phyloP scores from a whole-genome alignment of 2,797 vertebrate genomes.

The Pelodytes ibericus region DNA sequence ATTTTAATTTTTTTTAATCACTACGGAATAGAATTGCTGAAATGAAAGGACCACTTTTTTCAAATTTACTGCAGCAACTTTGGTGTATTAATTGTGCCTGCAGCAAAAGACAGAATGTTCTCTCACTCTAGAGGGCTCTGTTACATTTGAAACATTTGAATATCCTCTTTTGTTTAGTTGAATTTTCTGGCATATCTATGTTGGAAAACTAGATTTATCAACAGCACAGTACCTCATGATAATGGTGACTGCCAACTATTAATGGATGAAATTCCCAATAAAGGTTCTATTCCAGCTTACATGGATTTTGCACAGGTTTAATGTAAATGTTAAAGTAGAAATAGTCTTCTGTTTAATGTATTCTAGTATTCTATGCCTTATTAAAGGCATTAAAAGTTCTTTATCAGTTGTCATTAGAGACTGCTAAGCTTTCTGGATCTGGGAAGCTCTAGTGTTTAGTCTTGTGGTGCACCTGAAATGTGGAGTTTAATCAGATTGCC shows the following conservation, averaged over 20 bases:
- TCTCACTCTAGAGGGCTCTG: slow-evolving; percentile 78
- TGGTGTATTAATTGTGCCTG: slow-evolving; percentile 67
- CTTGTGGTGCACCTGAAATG: no score
- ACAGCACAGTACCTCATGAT: background rate
- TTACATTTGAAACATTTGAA: slow-evolving; percentile 60
- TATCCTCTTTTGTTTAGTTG: slow-evolving; percentile 36
- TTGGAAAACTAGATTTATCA: slow-evolving; percentile 1
- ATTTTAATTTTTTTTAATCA: slow-evolving; percentile 57
- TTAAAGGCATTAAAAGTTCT: no score
- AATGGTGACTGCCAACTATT: background rate
- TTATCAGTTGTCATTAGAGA: no score
- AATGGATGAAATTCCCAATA: no score
- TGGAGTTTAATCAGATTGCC: no score
- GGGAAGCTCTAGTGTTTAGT: no score
- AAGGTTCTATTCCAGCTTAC: no score
- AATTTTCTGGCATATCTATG: slow-evolving; percentile 7
- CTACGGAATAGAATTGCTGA: slow-evolving; percentile 50
- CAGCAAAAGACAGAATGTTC: slow-evolving; percentile 62
- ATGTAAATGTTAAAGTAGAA: no score
- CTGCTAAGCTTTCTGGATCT: no score
- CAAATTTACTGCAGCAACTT: slow-evolving; percentile 70
- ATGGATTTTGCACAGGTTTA: no score
- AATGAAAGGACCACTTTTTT: slow-evolving; percentile 57
- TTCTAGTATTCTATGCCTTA: no score
- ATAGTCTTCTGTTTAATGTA: no score